Base-by-base conservation (phyloP, 2,888 invertebrate species). In the Phengaris alcon region DNA sequence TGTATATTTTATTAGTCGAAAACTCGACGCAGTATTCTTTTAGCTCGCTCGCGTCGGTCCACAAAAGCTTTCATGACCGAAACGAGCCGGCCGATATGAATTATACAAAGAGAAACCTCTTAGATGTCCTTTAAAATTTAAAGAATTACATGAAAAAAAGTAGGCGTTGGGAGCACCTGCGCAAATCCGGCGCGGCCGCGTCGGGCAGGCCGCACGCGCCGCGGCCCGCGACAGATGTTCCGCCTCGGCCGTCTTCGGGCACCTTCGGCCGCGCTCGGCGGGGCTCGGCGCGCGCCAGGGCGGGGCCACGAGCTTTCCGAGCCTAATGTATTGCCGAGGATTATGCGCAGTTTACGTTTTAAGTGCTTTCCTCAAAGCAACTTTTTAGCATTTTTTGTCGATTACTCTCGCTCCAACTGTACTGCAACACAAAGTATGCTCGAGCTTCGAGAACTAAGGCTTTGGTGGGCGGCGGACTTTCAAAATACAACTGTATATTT, bases 211-310 rank as follows among this genome's bases (percentile, higher is more conserved):
- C 81, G 80, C 77, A 84, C 85, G 85, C 86, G 85, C 84, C 84
- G 82, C 77, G 86, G 85, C 86, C 84, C 84, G 82, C 77, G 86
- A 85, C 86, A 87, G 86, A 86, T 87, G 86, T 86, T 82, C 78
- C 9, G 51, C 78, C 78, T 84, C 86, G 86, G 82, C 82, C 79
- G 64, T 51, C 75, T 72, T 83, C 83, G 83, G 81, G 48, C 44
- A n/a, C 44, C 64, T 51, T 80, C 79, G 79, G 77, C 9, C 46
- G 13, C 51, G 13, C n/a, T 74, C 73, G 77, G 70, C 12, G 48
- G 7, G 44, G 59, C 6, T 51, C 22, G 44, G 64, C 22, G 44
- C 73, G 44, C 57, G 55, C 68, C 44, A 13, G 46, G 74, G 22
- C 51, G 69, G 52, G 35, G 55, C 75, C 44, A 8, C 51, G 52